phyloP scores from a whole-genome alignment of 2,888 invertebrate species.

The Dione juno region DNA sequence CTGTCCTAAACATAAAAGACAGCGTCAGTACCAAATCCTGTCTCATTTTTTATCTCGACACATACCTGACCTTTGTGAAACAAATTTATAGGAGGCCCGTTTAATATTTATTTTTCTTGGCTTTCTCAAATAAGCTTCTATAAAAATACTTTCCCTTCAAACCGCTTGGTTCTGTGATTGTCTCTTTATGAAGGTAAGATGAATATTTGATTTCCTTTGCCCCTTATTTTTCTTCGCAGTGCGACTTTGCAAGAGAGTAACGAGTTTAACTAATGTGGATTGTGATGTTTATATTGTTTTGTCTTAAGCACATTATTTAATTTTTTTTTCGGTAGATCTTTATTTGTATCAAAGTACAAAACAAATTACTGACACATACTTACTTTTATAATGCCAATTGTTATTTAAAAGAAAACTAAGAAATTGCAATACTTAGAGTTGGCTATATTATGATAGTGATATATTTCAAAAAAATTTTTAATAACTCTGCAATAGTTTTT shows the following conservation, averaged over 20 bases:
- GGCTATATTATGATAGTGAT: too few species aligned
- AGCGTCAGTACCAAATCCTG: background rate
- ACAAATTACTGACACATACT: too few species aligned
- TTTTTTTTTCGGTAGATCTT: background rate
- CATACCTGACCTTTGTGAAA: conserved; percentile 25
- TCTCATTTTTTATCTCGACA: conserved; percentile 16
- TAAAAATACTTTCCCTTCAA: conserved; percentile 31
- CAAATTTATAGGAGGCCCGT: conserved; percentile 26
- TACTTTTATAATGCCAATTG: too few species aligned
- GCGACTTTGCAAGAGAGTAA: conserved; percentile 36
- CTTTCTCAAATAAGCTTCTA: conserved; percentile 35
- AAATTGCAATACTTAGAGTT: too few species aligned
- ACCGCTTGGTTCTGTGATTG: conserved; percentile 30
- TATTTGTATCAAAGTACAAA: background rate
- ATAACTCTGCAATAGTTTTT: too few species aligned
- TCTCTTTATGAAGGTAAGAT: conserved; percentile 29
- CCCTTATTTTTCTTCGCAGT: conserved; percentile 37
- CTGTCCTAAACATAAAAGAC: conserved; percentile 9
- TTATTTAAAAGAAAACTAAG: too few species aligned
- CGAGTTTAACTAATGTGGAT: conserved; percentile 33
- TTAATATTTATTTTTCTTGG: conserved; percentile 35
- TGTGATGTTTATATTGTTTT: conserved; percentile 24
- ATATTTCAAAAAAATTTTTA: too few species aligned
- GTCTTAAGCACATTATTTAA: conserved; percentile 19
- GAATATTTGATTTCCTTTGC: conserved; percentile 36